A percentile compares a stretch with the other conserved stretches of the same genome.
Evolutionary conservation across 2,113 vertebrate genomes (phyloP).

Genomic region (Isurus oxyrinchus): DNA sequence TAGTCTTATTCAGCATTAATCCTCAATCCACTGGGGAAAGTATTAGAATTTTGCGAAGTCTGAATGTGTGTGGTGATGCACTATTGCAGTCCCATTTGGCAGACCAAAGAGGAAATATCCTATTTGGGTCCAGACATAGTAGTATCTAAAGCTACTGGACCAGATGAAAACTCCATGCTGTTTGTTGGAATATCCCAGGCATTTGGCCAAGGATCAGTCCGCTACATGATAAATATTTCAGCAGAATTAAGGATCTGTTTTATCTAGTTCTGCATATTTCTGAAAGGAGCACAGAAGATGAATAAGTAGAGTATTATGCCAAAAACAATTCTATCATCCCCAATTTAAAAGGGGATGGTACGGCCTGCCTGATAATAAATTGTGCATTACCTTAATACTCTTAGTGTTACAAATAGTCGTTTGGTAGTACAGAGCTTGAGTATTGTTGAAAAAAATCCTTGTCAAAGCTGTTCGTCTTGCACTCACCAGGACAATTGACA

Average conservation of each 20-base stretch:
- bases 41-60: neutral
- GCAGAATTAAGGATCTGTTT: neutral
- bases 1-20: neutral
- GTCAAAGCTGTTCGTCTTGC: too few species aligned
- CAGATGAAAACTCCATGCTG: neutral
- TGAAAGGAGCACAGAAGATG: neutral
- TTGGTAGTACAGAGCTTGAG: too few species aligned
- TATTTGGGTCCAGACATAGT: neutral
- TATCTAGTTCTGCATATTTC: neutral
- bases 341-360: neutral
- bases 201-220: neutral
- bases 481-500: too few species aligned
- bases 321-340: neutral
- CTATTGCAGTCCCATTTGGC: neutral
- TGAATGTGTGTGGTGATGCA: neutral
- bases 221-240: neutral
- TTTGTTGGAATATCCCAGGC: neutral
- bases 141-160: neutral
- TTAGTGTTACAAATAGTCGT: neutral
- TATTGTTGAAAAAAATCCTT: too few species aligned
- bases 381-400: neutral
- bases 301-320: neutral
- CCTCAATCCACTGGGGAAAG: neutral
- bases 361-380: neutral
- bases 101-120: neutral